Conservation (phyloP, 2,797 vertebrate species). For the Chloroceryle inda region DNA sequence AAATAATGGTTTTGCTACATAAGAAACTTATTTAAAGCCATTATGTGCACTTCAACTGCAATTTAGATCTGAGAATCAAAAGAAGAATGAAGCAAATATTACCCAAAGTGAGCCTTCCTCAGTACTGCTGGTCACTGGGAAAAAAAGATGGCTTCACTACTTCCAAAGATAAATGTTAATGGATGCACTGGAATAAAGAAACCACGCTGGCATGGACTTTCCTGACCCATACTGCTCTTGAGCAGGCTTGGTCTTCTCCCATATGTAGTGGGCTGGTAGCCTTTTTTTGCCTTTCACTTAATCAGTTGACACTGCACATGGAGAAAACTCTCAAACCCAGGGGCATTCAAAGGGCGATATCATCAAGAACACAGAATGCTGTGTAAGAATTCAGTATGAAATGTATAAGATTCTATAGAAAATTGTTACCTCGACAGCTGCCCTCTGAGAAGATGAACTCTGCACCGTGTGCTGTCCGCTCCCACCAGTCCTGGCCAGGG, state of each 20-base stretch:
- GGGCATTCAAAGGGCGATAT: neutral
- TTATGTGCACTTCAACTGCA: neutral
- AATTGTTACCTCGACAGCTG: neutral
- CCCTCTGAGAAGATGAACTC: neutral
- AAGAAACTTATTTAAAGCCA: neutral
- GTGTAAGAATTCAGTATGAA: neutral
- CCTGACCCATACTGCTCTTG: neutral
- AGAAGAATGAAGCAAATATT: neutral
- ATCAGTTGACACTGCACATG: too few species aligned
- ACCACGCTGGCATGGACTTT: too few species aligned
- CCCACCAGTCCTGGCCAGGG: neutral
- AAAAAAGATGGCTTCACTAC: neutral
- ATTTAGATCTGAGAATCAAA: neutral
- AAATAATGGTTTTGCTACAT: neutral
- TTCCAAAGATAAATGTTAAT: neutral
- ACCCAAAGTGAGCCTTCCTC: neutral
- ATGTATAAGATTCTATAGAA: neutral
- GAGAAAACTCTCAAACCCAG: neutral
- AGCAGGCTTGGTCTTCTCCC: neutral
- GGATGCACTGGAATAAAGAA: neutral
- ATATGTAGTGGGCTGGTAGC: neutral
- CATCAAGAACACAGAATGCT: neutral
- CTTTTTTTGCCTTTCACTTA: neutral
- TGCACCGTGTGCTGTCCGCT: neutral
- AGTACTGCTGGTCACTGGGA: fast-evolving